Base-by-base conservation (phyloP, 2,888 invertebrate genomes). In the Syrphus vitripennis region DNA sequence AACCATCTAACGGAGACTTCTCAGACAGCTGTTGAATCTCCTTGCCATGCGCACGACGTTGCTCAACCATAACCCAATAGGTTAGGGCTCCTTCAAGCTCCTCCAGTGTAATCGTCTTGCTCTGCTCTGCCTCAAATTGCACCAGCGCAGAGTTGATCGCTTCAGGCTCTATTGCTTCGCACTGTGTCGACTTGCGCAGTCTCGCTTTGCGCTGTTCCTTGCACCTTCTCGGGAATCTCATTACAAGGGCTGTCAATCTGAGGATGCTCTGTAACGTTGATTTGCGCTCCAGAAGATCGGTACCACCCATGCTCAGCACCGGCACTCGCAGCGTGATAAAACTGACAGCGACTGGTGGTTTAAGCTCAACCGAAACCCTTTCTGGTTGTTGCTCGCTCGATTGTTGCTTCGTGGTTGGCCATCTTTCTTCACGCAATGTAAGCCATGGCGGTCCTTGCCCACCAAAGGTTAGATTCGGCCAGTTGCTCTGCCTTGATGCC, bases 211-310 rank as follows among this genome's bases (percentile, higher is more conserved):
- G 1, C 16, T 3, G n/a, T 4, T 42, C 16, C n/a, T 4, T n/a
- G 40, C n/a, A 42, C 14, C n/a, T 55, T 40, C 24, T 12, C 16
- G 4, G 1, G 37, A 70, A 40, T 1, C 53, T 24, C 14, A 55
- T 26, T 40, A 70, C 55, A 14, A 42, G n/a, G 6, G 70, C 40
- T 10, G 53, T 69, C 5, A 55, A 12, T 7, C 69, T 69, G n/a
- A 55, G 4, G 24, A 69, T 55, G 55, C 69, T 69, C 53, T 55
- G 53, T 12, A 53, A 24, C 26, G 69, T 37, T 53, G 53, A 29
- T 10, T 26, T 37, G 4, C 53, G 53, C 9, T 37, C n/a, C 12
- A 40, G 40, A 40, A 40, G 40, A 40, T 40, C n/a, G 40, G n/a
- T n/a, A 40, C 40, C 40, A 40, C 40, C n/a, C 12, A 40, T 40